Evolutionary conservation across 2,113 vertebrate genomes (phyloP).

Genomic region (Prionailurus bengalensis): DNA sequence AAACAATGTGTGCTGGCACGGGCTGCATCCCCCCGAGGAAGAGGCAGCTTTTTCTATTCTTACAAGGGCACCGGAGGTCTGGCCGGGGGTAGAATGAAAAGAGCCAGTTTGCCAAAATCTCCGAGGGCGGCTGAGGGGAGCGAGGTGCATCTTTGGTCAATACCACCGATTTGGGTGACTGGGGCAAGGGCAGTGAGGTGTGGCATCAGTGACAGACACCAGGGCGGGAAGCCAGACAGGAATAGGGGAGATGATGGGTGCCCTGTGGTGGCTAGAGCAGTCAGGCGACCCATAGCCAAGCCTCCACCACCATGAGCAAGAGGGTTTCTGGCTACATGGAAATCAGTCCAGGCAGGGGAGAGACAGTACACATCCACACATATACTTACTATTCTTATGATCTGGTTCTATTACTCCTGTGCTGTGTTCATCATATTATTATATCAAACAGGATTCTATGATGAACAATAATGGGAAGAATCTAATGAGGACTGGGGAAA

Average conservation of each 20-base stretch:
- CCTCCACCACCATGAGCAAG: neutral
- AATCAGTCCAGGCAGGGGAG: neutral
- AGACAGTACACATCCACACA: neutral
- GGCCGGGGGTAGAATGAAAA: neutral
- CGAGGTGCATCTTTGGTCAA: neutral
- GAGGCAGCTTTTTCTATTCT: neutral
- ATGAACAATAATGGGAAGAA: neutral
- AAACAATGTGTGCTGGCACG: neutral
- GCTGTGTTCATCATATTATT: neutral
- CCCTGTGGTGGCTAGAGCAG: neutral
- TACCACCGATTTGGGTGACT: neutral
- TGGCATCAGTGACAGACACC: neutral
- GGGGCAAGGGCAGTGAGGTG: neutral
- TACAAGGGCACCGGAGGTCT: neutral
- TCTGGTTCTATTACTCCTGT: neutral
- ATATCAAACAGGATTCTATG: neutral
- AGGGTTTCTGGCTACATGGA: neutral
- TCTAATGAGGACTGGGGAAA: neutral
- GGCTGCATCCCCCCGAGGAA: neutral
- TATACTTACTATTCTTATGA: neutral
- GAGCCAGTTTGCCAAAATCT: neutral
- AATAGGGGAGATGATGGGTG: fast-evolving
- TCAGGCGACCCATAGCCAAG: neutral
- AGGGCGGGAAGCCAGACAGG: neutral
- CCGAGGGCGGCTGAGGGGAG: neutral